Evolutionary conservation across 2,888 invertebrate genomes (phyloP).

Genomic region (Trisateles emortualis): DNA sequence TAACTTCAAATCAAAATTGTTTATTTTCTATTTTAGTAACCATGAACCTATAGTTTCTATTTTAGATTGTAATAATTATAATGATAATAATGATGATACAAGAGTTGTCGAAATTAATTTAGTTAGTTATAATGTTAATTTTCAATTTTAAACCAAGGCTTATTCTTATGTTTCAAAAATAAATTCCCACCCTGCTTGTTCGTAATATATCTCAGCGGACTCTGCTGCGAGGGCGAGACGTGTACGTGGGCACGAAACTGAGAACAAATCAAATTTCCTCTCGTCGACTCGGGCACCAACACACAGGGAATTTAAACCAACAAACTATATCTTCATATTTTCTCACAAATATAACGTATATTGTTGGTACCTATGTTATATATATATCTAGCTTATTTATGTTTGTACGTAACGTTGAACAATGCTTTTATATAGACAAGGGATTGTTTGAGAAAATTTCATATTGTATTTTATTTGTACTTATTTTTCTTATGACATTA

Average conservation of each 20-base stretch:
- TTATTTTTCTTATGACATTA: no score
- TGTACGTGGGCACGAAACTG: conserved; percentile 22
- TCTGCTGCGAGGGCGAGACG: neutral
- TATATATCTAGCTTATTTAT: conserved; percentile 24
- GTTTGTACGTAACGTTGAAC: neutral
- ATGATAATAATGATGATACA: no score
- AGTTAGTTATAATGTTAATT: no score
- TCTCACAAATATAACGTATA: conserved; percentile 13
- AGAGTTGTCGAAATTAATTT: no score
- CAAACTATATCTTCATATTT: conserved; percentile 46
- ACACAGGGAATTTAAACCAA: conserved; percentile 53
- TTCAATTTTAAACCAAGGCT: no score
- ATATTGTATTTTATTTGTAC: no score
- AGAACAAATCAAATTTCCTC: conserved; percentile 67
- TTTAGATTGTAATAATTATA: no score
- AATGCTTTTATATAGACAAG: neutral
- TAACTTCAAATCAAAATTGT: no score
- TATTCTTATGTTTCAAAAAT: conserved; percentile 3
- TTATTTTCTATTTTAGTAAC: no score
- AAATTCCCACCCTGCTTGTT: conserved; percentile 9
- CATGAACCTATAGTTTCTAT: no score
- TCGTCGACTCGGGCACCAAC: conserved; percentile 36
- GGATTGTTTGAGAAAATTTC: no score
- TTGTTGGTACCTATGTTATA: neutral
- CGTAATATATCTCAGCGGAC: conserved; percentile 11